A percentile compares a stretch with the other conserved stretches of the same genome.
Evolutionary conservation across 1,140 invertebrate species (phyloP).

Genomic region (Drosophila pachea): DNA sequence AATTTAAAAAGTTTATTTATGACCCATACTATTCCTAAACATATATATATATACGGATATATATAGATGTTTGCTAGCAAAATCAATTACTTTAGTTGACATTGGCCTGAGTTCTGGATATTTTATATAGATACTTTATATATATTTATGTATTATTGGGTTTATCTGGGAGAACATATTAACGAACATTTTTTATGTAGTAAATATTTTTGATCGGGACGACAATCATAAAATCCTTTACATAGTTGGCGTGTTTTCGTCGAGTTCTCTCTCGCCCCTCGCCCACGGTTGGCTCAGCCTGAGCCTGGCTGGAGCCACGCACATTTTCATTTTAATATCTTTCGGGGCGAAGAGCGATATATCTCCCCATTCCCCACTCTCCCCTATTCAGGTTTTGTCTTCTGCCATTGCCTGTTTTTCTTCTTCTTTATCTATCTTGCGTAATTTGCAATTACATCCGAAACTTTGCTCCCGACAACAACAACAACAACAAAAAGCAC

Average conservation of each 20-base stretch:
- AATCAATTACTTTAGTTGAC: no score
- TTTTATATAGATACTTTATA: not conserved
- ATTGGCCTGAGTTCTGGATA: not conserved
- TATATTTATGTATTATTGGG: not conserved
- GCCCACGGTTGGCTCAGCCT: no score
- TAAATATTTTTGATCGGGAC: no score
- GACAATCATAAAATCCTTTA: constrained; percentile 18
- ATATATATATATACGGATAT: not conserved
- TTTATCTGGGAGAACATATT: not conserved
- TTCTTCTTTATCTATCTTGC: constrained; percentile 36
- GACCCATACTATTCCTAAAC: not conserved
- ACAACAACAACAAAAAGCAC: constrained; percentile 6
- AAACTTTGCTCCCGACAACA: constrained; percentile 42
- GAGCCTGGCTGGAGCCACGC: constrained; percentile 40
- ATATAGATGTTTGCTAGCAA: no score
- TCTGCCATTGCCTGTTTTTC: constrained; percentile 1
- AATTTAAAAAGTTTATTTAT: constrained; percentile 20
- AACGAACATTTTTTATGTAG: not conserved
- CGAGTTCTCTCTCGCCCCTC: not conserved
- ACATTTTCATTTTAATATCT: constrained; percentile 65
- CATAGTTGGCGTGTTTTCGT: constrained; percentile 32
- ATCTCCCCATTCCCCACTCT: constrained; percentile 3
- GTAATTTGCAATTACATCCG: constrained; percentile 65
- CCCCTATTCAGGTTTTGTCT: constrained; percentile 13
- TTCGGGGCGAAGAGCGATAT: constrained; percentile 12